phyloP scores from a whole-genome alignment of 2,113 vertebrate species.

The Pachypanchax playfairii region DNA sequence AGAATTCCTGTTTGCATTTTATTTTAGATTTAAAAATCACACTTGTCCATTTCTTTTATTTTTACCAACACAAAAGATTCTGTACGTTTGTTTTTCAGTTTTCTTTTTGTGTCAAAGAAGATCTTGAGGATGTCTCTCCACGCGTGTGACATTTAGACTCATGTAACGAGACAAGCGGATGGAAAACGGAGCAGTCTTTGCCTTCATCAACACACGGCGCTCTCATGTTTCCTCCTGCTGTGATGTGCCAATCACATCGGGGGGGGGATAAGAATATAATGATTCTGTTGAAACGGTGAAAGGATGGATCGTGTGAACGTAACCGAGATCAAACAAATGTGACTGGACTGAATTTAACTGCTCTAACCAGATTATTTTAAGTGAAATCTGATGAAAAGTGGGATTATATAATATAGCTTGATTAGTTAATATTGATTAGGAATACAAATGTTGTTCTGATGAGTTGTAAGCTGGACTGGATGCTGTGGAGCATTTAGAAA shows the following conservation, averaged over 20 bases:
- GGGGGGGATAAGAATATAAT: conserved; percentile 1
- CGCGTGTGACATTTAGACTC: conserved; percentile 17
- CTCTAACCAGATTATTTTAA: neutral
- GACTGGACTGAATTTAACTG: conserved; percentile 9
- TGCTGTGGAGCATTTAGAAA: too few species aligned
- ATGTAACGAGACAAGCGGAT: neutral
- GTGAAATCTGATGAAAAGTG: neutral
- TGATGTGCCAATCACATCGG: conserved; percentile 33
- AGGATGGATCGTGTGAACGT: conserved; percentile 13
- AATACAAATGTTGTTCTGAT: too few species aligned
- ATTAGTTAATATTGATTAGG: too few species aligned
- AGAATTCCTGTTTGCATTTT: neutral
- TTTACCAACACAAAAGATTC: neutral
- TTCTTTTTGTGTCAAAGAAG: conserved; percentile 3
- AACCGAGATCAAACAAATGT: conserved; percentile 10
- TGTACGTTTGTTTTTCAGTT: neutral
- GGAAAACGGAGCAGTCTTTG: conserved; percentile 21
- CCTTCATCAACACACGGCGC: conserved; percentile 9
- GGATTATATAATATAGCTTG: too few species aligned
- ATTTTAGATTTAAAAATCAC: neutral
- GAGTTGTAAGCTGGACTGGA: too few species aligned
- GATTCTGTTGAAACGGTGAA: conserved; percentile 19
- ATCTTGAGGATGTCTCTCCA: conserved; percentile 10
- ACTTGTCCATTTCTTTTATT: neutral
- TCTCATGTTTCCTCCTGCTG: conserved; percentile 31